These are phyloP conservation scores for Knipowitschia caucasica DNA, from an alignment of 2,797 vertebrate species.

Conservation along the genomic window DNA sequence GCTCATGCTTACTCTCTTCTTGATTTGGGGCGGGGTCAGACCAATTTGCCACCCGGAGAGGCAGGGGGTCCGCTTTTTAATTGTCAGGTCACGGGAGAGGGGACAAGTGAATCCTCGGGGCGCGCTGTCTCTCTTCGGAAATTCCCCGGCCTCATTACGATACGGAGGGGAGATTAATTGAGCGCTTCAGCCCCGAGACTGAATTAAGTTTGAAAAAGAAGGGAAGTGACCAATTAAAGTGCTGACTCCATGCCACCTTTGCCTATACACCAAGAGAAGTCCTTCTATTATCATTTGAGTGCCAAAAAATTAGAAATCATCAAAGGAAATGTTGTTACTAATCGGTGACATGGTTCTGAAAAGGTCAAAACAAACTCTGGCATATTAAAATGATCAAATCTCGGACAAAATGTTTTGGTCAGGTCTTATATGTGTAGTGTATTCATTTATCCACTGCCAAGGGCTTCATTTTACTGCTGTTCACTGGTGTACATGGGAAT, in stretches of 20 bases:
- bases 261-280: slow-evolving; percentile 65
- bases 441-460: no score
- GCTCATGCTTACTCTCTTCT: slow-evolving; percentile 79
- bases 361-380: no score
- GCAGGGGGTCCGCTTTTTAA: slow-evolving; percentile 75
- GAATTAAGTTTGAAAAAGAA: slow-evolving; percentile 86
- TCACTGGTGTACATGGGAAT: no score
- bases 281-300: slow-evolving; percentile 71
- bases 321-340: no score
- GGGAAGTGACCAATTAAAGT: slow-evolving; percentile 86
- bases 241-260: slow-evolving; percentile 77
- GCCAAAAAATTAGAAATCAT: slow-evolving; percentile 55
- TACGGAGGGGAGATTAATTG: slow-evolving; percentile 94
- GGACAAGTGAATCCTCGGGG: slow-evolving; percentile 82
- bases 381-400: no score
- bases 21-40: slow-evolving; percentile 77
- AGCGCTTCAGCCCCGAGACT: slow-evolving; percentile 93
- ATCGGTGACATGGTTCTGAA: no score
- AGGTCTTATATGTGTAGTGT: no score
- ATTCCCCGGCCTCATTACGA: slow-evolving; percentile 97
- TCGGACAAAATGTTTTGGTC: no score
- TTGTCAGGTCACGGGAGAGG: slow-evolving; percentile 77
- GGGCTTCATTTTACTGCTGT: no score
- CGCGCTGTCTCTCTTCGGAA: slow-evolving; percentile 85
- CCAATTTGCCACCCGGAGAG: slow-evolving; percentile 85